These are phyloP conservation scores for Mesembrinibis cayennensis DNA, from an alignment of 2,113 vertebrate species.

Conservation along the genomic window DNA sequence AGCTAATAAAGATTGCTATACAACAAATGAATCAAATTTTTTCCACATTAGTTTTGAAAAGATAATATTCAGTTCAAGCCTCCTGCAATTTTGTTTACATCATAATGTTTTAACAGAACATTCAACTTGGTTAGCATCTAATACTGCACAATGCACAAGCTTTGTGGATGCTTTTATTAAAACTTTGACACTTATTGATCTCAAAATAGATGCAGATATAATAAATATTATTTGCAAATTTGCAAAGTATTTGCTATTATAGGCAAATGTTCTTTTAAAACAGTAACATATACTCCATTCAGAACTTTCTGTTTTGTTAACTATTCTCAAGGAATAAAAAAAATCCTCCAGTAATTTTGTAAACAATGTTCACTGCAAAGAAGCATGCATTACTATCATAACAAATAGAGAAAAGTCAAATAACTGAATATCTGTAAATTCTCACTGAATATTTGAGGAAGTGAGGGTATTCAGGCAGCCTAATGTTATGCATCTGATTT, in stretches of 20 bases:
- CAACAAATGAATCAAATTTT: neutral
- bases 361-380: constrained; percentile 5
- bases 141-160: neutral
- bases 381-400: neutral
- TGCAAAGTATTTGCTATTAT: neutral
- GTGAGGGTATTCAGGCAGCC: neutral
- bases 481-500: neutral
- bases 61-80: neutral
- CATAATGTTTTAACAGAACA: neutral
- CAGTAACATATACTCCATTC: neutral
- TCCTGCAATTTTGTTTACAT: neutral
- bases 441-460: constrained; percentile 28
- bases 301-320: neutral
- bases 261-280: neutral
- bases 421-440: neutral
- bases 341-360: neutral
- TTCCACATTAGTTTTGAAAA: neutral
- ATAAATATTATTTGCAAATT: neutral
- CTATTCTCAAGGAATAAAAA: neutral
- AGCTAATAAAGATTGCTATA: neutral
- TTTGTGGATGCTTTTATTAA: neutral
- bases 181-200: neutral
- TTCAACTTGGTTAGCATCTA: neutral
- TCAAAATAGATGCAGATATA: neutral
- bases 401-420: neutral